Evolutionary conservation across 2,113 vertebrate species (phyloP), one percentile per base, ranked within the genome.

Genomic region (Collichthys lucidus): DNA sequence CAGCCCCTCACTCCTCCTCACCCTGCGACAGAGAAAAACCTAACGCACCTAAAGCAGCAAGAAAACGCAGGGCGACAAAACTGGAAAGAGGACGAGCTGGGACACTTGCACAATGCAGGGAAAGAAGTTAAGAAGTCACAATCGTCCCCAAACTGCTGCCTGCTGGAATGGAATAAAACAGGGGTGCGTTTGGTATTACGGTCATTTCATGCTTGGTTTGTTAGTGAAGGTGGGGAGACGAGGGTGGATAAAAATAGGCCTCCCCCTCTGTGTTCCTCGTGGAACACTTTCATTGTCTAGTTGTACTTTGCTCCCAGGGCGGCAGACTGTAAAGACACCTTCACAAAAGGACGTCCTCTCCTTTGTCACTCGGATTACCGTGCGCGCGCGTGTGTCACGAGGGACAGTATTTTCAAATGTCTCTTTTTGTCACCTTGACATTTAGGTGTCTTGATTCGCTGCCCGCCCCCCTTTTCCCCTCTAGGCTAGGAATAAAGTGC

Each of bases 1-100:
- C 98, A 96, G 97, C 97, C 96, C 94, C 97, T 98, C 95, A 92
- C 86, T 95, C 94, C 91, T 90, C 97, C 94, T 40, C 35, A 9
- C 35, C 93, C 96, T 91, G 92, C 80, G 3, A 2, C 26, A 6
- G 46, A 24, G 35, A 8, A 40, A 40, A 40, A 59, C 19, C 1
- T 1, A 16, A 35, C 15, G 29, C 24, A 55, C 42, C 19, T 26
- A 26, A 22, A 56, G 16, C 53, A 15, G 12, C 15, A 26, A 20
- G 29, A 40, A 53, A 22, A 22, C 29, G 2, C 10, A 14, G 44
- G 44, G 9, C 35, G 9, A 40, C 35, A 40, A 40, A 29, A 40
- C 1, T 0, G 7, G 35, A 40, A 9, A 9, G 35, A 8, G 35
- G 35, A 11, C 44, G 12, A 14, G 11, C 11, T 0, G 12, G 12